Base-by-base conservation (phyloP, 2,888 invertebrate genomes). In the Ornithoptera priamus region DNA sequence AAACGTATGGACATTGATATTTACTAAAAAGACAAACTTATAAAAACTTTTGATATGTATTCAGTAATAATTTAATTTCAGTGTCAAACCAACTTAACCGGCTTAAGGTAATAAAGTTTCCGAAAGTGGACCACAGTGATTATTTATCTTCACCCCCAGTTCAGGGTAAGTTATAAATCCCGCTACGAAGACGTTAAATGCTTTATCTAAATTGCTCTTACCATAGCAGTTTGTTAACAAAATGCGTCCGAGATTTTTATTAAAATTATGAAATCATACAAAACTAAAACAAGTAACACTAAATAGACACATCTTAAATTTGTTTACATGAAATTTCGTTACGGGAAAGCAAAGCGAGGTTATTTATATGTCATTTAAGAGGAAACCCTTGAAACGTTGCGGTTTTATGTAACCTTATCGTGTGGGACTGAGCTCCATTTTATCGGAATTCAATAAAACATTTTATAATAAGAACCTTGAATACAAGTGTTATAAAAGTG, bases 161-260 rank as follows among this genome's bases (percentile, higher is more conserved):
- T 58, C 58, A 58, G 57, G 65, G 65, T 46, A 58, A 65, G 65
- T 58, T 59, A 65, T 65, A 65, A 59, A 65, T 65, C 58, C 46
- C n/a, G 24, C 18, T 18, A 39, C 20, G 65, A 65, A 58, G 58
- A 58, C 65, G 58, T 65, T 65, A 59, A 65, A 65, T 58, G 39
- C 57, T 65, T 65, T 65, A 65, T 65, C 65, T 65, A 59, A 65
- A 65, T 65, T 59, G 65, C 65, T 57, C 58, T 56, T 46, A 5
- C 46, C 65, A 65, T 65, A 42, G 46, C 58, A 39, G 42, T 65
- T 65, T 65, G 46, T 59, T 65, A 65, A 42, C 42, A 56, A 56
- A 56, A 4, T 46, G 56, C n/a, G n/a, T n/a, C 20, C 20, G 56
- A 58, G 7, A n/a, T 20, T 56, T 20, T 56, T n/a, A n/a, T 20